Base-by-base conservation (phyloP, 2,797 vertebrate genomes). In the Zenarchopterus dispar region DNA sequence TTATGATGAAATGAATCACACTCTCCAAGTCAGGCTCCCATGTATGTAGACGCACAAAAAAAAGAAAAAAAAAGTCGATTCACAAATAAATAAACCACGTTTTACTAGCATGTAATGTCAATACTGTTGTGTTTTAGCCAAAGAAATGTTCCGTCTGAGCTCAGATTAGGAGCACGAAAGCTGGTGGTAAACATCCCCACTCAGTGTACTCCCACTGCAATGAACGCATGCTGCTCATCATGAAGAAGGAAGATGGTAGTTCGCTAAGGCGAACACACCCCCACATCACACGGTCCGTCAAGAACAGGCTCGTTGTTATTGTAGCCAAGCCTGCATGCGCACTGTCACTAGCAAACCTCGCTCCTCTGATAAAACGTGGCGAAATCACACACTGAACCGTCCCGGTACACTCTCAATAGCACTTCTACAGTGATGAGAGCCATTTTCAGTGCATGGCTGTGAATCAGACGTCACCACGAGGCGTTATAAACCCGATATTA, bases 241-340 rank as follows among this genome's bases (percentile, higher is more conserved):
- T 86, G 89, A 62, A 87, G 88, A 69, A 88, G 89, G 90, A 93
- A 94, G 93, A 93, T 91, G 92, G 92, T 93, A 91, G 92, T 91
- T 92, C 89, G 89, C 92, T 92, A 84, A 88, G 85, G 79, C 86
- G 91, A 92, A 94, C 93, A 94, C 93, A 94, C 93, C 93, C 92
- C 91, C 92, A 91, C 90, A 91, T 91, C 89, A 91, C 90, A 89
- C 89, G 90, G 91, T 77, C 89, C 89, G 84, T 88, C 88, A 67
- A 83, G 78, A 85, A 84, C 84, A 75, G 88, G 91, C 88, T 92
- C 89, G 81, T 88, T 92, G 90, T 92, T 92, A 86, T 90, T 87
- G 88, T 89, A 91, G 84, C 88, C 90, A 86, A 69, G 81, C 76
- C 87, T 87, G 60, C 88, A 76, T 89, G 91, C 90, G 76, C 87